Base-by-base conservation (phyloP, 2,888 invertebrate species). In the Tiphia femorata region DNA sequence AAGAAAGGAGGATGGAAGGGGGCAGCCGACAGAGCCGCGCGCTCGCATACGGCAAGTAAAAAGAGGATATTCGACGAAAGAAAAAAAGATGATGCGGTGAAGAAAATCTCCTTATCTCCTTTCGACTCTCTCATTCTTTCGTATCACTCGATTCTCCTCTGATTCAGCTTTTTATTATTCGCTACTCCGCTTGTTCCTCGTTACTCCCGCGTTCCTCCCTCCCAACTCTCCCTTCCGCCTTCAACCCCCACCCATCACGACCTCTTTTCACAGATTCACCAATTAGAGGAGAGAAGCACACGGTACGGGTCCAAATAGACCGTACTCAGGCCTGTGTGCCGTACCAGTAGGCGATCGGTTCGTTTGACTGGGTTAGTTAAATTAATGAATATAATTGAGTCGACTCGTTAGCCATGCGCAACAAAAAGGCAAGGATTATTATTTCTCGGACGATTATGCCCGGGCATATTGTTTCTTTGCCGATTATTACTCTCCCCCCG, bases 321-420 rank as follows among this genome's bases (percentile, higher is more conserved):
- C 44, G 58, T 58, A 62, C 75, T n/a, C n/a, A n/a, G n/a, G n/a
- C n/a, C n/a, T n/a, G n/a, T n/a, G n/a, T n/a, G n/a, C n/a, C n/a
- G n/a, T n/a, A n/a, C 23, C 27, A 23, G 37, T 37, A 43, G 23
- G 16, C 27, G 27, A 43, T 74, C 67, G 73, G n/a, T 72, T 70
- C 74, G 70, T 75, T 76, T 70, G 75, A 70, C 70, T 72, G 70
- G 41, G 67, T 71, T 76, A 72, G 76, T 73, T 68, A 78, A 81
- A 81, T 81, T 80, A 80, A 80, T 80, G 76, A 75, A 74, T 76
- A 77, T 81, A 82, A 82, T 82, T 79, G 77, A 78, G 73, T 66
- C 65, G 68, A 77, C 77, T 80, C 76, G 77, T 80, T 81, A 81
- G 72, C 54, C 62, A 58, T 54, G 61, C 63, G 30, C 40, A 50